Percentiles rank a stretch among this genome's conserved stretches.
Evolutionary conservation across 2,888 invertebrate genomes (phyloP).

Genomic region (Pristionchus entomophagus): DNA sequence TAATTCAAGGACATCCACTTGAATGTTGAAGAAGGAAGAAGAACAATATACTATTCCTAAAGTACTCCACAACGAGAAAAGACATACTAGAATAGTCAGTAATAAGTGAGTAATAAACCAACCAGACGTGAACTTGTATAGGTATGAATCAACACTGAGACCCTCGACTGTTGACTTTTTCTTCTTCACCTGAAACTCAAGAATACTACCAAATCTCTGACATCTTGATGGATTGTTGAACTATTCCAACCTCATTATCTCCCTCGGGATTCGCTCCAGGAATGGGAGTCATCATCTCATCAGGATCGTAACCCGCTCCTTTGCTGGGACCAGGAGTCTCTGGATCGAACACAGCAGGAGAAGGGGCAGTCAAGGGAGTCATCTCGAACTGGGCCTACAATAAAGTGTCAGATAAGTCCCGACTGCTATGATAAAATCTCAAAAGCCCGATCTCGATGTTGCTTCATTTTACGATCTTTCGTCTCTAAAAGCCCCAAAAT

Average conservation of each 20-base stretch:
- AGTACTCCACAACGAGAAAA: no score
- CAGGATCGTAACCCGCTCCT: constrained; percentile 47
- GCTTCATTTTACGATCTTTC: no score
- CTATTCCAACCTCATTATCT: constrained; percentile 66
- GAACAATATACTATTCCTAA: no score
- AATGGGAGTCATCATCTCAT: constrained; percentile 55
- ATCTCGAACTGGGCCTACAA: constrained; percentile 23
- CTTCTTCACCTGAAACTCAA: constrained; percentile 28
- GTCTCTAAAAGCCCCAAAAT: no score
- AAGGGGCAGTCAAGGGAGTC: constrained; percentile 47
- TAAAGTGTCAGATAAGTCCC: not conserved
- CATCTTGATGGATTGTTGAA: no score
- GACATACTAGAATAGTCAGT: no score
- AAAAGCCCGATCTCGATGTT: no score
- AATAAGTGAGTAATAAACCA: not conserved
- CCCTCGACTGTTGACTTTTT: constrained; percentile 39
- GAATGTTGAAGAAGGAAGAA: no score
- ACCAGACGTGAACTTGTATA: constrained; percentile 62
- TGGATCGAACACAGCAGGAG: constrained; percentile 64
- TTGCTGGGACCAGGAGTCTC: constrained; percentile 62
- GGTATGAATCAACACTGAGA: constrained; percentile 84
- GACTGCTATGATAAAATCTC: no score
- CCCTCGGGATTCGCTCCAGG: constrained; percentile 70
- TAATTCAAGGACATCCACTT: no score
- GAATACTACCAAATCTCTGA: not conserved